Evolutionary conservation across 1,140 invertebrate genomes (phyloP), one percentile per base, ranked within the genome.

Genomic region (Anoplophora glabripennis): DNA sequence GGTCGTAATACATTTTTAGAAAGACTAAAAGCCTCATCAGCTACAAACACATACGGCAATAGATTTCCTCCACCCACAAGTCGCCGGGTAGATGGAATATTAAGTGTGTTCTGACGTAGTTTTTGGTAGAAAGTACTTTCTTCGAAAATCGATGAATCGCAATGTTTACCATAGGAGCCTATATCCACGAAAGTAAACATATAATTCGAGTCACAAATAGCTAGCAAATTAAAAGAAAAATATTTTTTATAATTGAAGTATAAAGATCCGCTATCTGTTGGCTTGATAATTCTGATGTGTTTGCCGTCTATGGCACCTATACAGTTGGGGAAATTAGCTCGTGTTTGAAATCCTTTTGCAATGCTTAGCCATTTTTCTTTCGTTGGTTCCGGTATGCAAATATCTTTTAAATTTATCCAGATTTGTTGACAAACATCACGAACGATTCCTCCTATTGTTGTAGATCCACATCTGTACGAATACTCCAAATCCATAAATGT

Each of bases 181-280:
- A 41, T 53, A 40, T 53, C 49, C 35, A 53, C 49, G 4, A 53
- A 11, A 40, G 49, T 53, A 12, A 53, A 53, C 7, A 7, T 14
- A 11, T 53, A 40, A 28, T 17, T 10, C 4, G 35, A n/a, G 21
- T 41, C 49, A 40, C 37, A 41, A 17, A 7, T 40, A 7, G 15
- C 49, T n/a, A n/a, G n/a, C n/a, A n/a, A n/a, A n/a, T n/a, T n/a
- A n/a, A n/a, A n/a, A n/a, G n/a, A n/a, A n/a, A n/a, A 53, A 15
- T n/a, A n/a, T n/a, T n/a, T n/a, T n/a, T n/a, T n/a, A n/a, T n/a
- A n/a, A n/a, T n/a, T n/a, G n/a, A n/a, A n/a, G n/a, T n/a, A n/a
- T n/a, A n/a, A n/a, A n/a, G n/a, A n/a, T n/a, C n/a, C n/a, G n/a
- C n/a, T n/a, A n/a, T n/a, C n/a, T n/a, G n/a, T n/a, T n/a, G n/a